phyloP scores from a whole-genome alignment of 2,113 vertebrate species.

The Scopus umbretta region DNA sequence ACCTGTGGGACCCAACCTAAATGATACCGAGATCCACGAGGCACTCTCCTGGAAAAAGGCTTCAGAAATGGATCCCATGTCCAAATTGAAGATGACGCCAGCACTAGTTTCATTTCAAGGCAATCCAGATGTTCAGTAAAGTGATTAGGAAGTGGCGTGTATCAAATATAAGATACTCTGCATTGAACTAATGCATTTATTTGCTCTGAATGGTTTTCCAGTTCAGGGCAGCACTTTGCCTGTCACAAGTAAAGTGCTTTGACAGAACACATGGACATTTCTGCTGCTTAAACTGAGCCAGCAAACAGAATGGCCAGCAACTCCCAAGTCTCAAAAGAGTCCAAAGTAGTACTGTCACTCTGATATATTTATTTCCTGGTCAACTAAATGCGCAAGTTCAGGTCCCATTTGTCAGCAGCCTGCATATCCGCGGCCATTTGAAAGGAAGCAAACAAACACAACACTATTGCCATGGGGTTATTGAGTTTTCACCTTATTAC shows the following conservation, averaged over 20 bases:
- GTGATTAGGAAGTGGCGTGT: slow-evolving; percentile 47
- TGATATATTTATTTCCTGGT: slow-evolving; percentile 34
- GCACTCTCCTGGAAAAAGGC: neutral
- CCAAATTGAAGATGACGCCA: slow-evolving; percentile 41
- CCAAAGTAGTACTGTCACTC: neutral
- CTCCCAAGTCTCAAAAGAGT: neutral
- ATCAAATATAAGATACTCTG: slow-evolving; percentile 62
- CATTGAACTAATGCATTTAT: slow-evolving; percentile 59
- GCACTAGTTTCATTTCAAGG: slow-evolving; percentile 28
- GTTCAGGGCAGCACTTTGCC: slow-evolving; percentile 52
- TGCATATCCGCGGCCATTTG: neutral
- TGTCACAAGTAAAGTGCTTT: slow-evolving; percentile 52
- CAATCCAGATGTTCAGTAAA: slow-evolving; percentile 51
- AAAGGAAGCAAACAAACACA: slow-evolving; percentile 53
- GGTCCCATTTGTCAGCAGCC: slow-evolving; percentile 26
- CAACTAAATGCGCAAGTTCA: slow-evolving; percentile 24
- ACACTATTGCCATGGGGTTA: neutral
- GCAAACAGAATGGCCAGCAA: neutral
- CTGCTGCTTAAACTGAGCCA: neutral
- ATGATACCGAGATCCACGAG: slow-evolving; percentile 26
- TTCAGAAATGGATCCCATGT: neutral
- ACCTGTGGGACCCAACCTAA: slow-evolving; percentile 8
- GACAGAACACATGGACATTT: slow-evolving; percentile 42
- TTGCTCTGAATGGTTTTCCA: slow-evolving; percentile 40
- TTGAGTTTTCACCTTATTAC: neutral